phyloP scores from a whole-genome alignment of 1,140 invertebrate species.

The Euura saliciscinereae region DNA sequence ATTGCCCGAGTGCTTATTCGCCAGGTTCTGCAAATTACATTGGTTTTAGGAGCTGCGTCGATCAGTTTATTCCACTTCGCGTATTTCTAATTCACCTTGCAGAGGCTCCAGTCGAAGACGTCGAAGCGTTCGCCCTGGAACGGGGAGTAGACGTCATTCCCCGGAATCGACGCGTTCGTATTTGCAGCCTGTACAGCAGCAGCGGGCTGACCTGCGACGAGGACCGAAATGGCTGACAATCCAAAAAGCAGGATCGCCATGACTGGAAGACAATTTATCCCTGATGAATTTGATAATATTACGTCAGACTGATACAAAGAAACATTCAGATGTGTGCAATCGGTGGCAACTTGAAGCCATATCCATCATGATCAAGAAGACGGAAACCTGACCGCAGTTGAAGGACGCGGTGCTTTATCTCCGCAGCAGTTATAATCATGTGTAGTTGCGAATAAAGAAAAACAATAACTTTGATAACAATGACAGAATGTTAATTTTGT shows the following conservation, averaged over 20 bases:
- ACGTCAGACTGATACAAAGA: no score
- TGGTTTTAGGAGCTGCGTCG: constrained; percentile 18
- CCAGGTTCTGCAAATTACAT: constrained; percentile 38
- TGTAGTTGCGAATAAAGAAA: no score
- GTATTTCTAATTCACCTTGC: constrained; percentile 54
- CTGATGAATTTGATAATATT: no score
- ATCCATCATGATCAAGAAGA: no score
- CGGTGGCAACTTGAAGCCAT: no score
- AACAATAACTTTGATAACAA: no score
- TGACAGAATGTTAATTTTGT: no score
- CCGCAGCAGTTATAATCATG: no score
- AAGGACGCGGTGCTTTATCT: no score
- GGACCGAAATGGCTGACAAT: not conserved
- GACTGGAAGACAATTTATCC: not conserved
- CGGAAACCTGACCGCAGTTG: no score
- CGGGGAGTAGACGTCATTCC: constrained; percentile 62
- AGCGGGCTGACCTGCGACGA: not conserved
- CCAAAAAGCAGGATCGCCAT: not conserved
- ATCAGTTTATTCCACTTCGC: not conserved
- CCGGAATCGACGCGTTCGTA: constrained; percentile 17
- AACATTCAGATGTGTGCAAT: no score
- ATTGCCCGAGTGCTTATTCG: constrained; percentile 60
- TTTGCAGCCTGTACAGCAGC: not conserved
- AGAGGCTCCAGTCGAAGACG: constrained; percentile 67
- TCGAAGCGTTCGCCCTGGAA: constrained; percentile 61